phyloP scores from a whole-genome alignment of 2,113 vertebrate species.

The Phylloscopus whistleri region DNA sequence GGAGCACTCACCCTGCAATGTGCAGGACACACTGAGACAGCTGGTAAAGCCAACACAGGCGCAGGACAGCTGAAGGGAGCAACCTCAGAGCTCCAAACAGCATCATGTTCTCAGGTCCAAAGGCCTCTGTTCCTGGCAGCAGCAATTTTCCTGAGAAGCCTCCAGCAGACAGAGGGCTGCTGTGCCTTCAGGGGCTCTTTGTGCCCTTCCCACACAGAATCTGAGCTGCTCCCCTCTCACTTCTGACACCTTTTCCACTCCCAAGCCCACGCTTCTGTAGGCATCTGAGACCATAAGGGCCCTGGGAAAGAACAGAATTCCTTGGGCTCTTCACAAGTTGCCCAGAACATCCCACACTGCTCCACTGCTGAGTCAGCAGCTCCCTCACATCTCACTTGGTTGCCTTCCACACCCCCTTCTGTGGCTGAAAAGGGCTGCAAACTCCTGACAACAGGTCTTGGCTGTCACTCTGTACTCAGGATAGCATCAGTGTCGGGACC shows the following conservation, averaged over 20 bases:
- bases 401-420: background rate
- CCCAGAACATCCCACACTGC: background rate
- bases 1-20: background rate
- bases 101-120: background rate
- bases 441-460: too few species aligned
- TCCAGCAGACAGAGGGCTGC: background rate
- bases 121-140: fast-evolving
- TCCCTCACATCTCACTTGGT: background rate
- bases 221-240: background rate
- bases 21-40: background rate
- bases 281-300: background rate
- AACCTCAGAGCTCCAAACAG: background rate
- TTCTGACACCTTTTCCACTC: background rate
- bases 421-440: background rate
- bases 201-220: background rate
- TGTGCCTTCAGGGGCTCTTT: background rate
- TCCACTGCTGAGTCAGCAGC: background rate
- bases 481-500: background rate
- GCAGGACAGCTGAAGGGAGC: background rate
- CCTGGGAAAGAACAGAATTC: background rate
- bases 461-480: background rate
- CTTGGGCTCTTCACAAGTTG: background rate
- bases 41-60: background rate
- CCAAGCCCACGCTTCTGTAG: background rate
- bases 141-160: background rate